Base-by-base conservation (phyloP, 2,888 invertebrate genomes). In the Zele albiditarsus region DNA sequence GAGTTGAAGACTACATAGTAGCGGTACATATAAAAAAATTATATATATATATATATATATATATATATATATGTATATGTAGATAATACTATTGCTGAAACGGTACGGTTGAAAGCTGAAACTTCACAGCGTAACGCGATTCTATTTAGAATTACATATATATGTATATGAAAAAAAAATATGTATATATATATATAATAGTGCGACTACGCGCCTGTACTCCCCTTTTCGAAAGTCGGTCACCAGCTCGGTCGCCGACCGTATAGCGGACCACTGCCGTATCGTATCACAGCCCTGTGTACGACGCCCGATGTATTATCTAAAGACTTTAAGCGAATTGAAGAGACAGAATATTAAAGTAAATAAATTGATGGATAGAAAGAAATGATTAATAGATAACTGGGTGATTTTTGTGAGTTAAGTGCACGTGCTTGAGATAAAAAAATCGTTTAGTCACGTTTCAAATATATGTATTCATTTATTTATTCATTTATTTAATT, bases 221-320 rank as follows among this genome's bases (percentile, higher is more conserved):
- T 73, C 68, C 73, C 73, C 46, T 71, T 74, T 74, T 66, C 70
- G 71, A 74, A 74, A 74, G 74, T 74, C 74, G 74, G 74, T 74
- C 74, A 74, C 42, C 38, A 71, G 74, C 70, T 71, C 70, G 74
- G 74, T 74, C 70, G 74, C 57, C 70, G 70, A 74, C 74, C 74
- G 70, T 70, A 70, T 74, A 74, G 74, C 74, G 74, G 74, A 74
- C 62, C 68, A 74, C 46, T 28, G 74, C 53, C 69, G 74, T 63
- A 63, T 23, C n/a, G 28, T 53, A 53, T 53, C 62, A 49, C 69
- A 53, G 63, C 62, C 46, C 69, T 67, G 49, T 38, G 60, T 71
- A 31, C n/a, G 6, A 20, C 25, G 42, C 16, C 23, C 10, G 8
- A 28, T 28, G 60, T 27, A 14, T 25, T 25, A 5, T 2, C 1